Evolutionary conservation across 2,888 invertebrate genomes (phyloP).

Genomic region (Epinotia nisella): DNA sequence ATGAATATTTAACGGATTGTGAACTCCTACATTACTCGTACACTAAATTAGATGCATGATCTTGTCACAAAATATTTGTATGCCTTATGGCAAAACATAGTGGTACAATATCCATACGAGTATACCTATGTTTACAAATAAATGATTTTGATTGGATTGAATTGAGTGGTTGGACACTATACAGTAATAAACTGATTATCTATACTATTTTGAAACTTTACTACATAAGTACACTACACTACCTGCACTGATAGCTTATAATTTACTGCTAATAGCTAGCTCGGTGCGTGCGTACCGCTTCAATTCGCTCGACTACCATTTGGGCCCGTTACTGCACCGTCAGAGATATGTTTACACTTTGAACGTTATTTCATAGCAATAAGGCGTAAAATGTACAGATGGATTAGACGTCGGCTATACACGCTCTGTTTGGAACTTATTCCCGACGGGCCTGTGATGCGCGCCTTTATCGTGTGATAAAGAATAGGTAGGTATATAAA

Average conservation of each 20-base stretch:
- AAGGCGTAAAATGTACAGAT: not conserved
- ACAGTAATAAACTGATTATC: not conserved
- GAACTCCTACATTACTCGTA: too few species aligned
- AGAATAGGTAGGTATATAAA: not conserved
- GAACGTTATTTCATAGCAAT: not conserved
- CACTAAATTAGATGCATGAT: too few species aligned
- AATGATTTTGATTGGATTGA: too few species aligned
- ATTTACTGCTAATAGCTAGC: constrained; percentile 33
- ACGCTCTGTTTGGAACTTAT: constrained; percentile 17
- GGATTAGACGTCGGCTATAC: not conserved
- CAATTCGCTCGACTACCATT: constrained; percentile 26
- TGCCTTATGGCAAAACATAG: too few species aligned
- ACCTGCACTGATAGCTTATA: constrained; percentile 30
- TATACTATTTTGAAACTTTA: not conserved
- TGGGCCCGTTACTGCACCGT: constrained; percentile 33
- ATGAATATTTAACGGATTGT: too few species aligned
- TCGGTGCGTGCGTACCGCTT: constrained; percentile 23
- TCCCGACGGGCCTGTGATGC: not conserved
- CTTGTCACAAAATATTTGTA: too few species aligned
- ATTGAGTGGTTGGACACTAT: too few species aligned
- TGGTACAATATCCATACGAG: too few species aligned
- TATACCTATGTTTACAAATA: too few species aligned
- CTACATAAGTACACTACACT: not conserved
- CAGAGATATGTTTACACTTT: not conserved
- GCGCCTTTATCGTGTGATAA: constrained; percentile 1